Conservation (phyloP, 2,888 invertebrate species). For the Formica aserva region DNA sequence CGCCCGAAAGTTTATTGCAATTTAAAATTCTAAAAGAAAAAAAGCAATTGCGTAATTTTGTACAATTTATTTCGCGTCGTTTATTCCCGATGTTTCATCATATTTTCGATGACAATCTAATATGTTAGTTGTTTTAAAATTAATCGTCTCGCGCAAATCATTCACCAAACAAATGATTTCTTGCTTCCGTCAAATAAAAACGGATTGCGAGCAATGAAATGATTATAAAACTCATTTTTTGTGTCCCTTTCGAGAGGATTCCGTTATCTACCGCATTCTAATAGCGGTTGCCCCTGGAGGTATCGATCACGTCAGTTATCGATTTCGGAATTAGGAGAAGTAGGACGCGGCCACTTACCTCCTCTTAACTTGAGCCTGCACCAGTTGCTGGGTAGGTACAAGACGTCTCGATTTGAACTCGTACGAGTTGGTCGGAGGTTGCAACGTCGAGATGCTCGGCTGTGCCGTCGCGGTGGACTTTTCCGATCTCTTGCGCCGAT, state of each 20-base stretch:
- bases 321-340: conserved; percentile 44
- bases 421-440: conserved; percentile 68
- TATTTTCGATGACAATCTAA: neutral
- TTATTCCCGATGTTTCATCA: conserved; percentile 7
- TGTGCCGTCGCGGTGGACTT: conserved; percentile 58
- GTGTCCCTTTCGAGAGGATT: neutral
- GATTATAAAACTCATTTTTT: neutral
- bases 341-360: conserved; percentile 64
- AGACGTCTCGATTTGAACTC: conserved; percentile 40
- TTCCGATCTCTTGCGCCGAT: conserved; percentile 81
- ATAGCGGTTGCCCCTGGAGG: conserved; percentile 3
- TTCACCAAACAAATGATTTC: neutral
- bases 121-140: neutral
- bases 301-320: conserved; percentile 40
- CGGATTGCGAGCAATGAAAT: neutral
- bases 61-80: conserved; percentile 10
- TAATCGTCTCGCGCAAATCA: neutral
- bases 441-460: conserved; percentile 64
- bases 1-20: neutral
- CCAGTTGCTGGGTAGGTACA: conserved; percentile 59
- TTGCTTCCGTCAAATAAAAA: neutral
- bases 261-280: conserved; percentile 28
- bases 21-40: neutral
- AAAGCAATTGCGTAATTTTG: neutral
- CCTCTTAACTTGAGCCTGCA: conserved; percentile 67